phyloP scores from a whole-genome alignment of 2,797 vertebrate species.

The Acipenser oxyrinchus region DNA sequence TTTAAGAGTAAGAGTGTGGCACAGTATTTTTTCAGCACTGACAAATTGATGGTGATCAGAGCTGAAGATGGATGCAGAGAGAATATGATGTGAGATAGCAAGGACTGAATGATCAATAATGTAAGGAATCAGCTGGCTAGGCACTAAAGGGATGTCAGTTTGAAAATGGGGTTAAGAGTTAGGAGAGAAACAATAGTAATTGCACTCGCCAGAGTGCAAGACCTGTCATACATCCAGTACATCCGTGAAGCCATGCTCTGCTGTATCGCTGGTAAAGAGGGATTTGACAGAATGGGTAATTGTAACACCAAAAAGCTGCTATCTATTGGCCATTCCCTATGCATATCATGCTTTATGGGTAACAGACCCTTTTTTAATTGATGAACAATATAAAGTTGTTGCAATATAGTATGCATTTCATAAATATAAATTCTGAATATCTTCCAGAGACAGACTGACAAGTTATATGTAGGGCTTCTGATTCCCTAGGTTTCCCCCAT shows the following conservation, averaged over 20 bases:
- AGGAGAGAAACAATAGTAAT: slow-evolving; percentile 15
- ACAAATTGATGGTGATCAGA: background rate
- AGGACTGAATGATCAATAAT: slow-evolving; percentile 30
- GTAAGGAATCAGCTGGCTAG: slow-evolving; percentile 37
- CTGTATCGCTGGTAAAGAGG: slow-evolving; percentile 23
- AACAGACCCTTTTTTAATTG: too few species aligned
- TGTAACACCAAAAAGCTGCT: too few species aligned
- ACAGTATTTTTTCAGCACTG: too few species aligned
- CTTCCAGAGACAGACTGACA: too few species aligned
- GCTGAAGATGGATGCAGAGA: slow-evolving; percentile 33
- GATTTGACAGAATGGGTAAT: background rate
- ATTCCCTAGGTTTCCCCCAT: too few species aligned
- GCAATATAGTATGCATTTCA: too few species aligned
- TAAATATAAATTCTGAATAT: too few species aligned
- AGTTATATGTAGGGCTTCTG: too few species aligned
- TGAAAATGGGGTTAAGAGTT: slow-evolving; percentile 40
- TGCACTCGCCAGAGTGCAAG: slow-evolving; percentile 8
- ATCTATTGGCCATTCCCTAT: too few species aligned
- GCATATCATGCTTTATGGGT: too few species aligned
- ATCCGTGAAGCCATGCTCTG: slow-evolving; percentile 18
- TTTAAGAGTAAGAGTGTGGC: too few species aligned
- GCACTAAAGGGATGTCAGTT: slow-evolving; percentile 2
- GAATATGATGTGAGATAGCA: slow-evolving; percentile 28
- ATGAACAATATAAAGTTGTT: too few species aligned
- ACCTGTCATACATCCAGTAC: slow-evolving; percentile 7